phyloP scores from a whole-genome alignment of 1,140 invertebrate species.

The Apolygus lucorum region DNA sequence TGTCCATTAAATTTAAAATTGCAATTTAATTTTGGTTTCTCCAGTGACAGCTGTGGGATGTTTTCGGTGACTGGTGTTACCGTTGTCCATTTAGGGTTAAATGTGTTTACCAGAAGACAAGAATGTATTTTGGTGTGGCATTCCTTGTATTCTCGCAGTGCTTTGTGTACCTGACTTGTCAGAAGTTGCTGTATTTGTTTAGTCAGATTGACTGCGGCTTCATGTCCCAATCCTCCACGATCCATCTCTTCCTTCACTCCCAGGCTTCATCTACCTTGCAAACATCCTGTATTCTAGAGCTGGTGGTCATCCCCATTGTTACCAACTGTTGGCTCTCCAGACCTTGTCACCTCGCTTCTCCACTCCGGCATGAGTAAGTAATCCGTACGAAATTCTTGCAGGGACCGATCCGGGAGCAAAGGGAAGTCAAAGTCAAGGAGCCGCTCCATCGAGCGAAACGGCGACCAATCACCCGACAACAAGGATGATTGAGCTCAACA shows the following conservation, averaged over 20 bases:
- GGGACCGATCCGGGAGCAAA: conserved; percentile 44
- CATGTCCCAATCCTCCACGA: not conserved
- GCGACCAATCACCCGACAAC: conserved; percentile 45
- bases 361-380: not conserved
- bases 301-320: not conserved
- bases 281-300: too few relatives aligned
- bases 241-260: not conserved
- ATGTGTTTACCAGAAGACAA: too few relatives aligned
- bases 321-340: not conserved
- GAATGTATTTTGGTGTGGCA: too few relatives aligned
- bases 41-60: too few relatives aligned
- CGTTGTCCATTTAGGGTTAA: too few relatives aligned
- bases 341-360: not conserved
- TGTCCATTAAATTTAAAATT: too few relatives aligned
- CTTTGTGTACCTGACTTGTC: too few relatives aligned
- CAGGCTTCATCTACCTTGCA: too few relatives aligned
- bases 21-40: too few relatives aligned
- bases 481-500: conserved; percentile 22
- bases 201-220: not conserved
- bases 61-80: too few relatives aligned
- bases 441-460: conserved; percentile 46
- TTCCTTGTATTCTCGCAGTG: too few relatives aligned
- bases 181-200: too few relatives aligned
- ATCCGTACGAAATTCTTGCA: conserved; percentile 33
- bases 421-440: conserved; percentile 47